A percentile compares a stretch with the other conserved stretches of the same genome.
These are phyloP conservation scores for Sceliomorpha sp. DNA, from an alignment of 2,888 invertebrate species.

Conservation along the genomic window DNA sequence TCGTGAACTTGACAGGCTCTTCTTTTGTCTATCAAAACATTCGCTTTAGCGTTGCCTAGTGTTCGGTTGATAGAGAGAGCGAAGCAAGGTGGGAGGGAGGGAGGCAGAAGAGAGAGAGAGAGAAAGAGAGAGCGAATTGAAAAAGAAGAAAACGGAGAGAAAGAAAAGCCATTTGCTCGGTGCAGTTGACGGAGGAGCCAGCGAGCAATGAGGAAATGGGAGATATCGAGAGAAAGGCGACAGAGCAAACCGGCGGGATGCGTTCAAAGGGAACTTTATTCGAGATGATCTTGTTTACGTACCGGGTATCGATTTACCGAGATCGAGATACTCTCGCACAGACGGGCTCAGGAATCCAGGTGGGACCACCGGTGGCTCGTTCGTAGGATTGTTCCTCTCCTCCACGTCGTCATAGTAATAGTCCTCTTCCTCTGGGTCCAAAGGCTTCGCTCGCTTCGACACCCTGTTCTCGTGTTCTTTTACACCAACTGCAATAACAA, in stretches of 20 bases:
- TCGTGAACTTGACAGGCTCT: too few species aligned
- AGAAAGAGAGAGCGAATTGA: constrained; percentile 5
- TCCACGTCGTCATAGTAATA: constrained; percentile 79
- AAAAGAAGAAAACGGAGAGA: constrained; percentile 9
- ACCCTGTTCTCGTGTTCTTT: constrained; percentile 65
- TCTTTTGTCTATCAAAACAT: too few species aligned
- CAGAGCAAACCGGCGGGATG: constrained; percentile 31
- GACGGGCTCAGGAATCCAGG: constrained; percentile 91
- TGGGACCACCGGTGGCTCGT: constrained; percentile 83
- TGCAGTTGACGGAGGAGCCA: constrained; percentile 23
- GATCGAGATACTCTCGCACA: constrained; percentile 91
- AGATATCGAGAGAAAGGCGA: constrained; percentile 35
- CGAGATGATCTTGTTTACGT: constrained; percentile 77
- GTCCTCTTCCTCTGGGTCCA: constrained; percentile 76
- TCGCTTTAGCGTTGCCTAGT: constrained; percentile 23
- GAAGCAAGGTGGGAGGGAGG: neutral
- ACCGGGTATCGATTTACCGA: constrained; percentile 95
- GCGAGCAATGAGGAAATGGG: constrained; percentile 39
- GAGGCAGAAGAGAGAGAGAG: constrained; percentile 8
- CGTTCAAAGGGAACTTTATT: constrained; percentile 57
- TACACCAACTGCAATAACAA: constrained; percentile 51
- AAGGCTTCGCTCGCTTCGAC: constrained; percentile 80
- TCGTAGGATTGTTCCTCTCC: constrained; percentile 81
- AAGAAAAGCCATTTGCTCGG: constrained; percentile 20
- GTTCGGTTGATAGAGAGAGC: constrained; percentile 8